phyloP scores from a whole-genome alignment of 92 coral and sea anemone species.

The Bergia sp. region DNA sequence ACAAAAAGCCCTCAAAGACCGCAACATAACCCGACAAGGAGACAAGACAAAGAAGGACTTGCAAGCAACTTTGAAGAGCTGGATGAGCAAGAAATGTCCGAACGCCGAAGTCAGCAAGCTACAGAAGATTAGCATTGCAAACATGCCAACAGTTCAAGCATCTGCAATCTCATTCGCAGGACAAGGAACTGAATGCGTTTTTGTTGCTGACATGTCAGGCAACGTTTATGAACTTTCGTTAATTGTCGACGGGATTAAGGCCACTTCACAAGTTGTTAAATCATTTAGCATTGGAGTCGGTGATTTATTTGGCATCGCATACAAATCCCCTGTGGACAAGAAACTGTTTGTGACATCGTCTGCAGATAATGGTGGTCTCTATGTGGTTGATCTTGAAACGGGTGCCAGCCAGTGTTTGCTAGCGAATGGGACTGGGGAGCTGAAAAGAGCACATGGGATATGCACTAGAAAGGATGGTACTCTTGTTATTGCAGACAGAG shows the following conservation, averaged over 20 bases:
- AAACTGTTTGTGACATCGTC: constrained; percentile 45
- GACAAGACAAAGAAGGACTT: constrained; percentile 48
- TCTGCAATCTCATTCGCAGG: constrained; percentile 30
- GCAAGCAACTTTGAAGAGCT: constrained; percentile 51
- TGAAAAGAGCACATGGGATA: constrained; percentile 49
- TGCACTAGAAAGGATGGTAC: constrained; percentile 41
- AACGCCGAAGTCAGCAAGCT: constrained; percentile 26
- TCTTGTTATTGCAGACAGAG: constrained; percentile 43
- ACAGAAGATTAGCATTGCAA: constrained; percentile 6
- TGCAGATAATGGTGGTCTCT: constrained; percentile 57
- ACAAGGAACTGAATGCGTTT: constrained; percentile 20
- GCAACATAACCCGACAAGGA: constrained; percentile 53
- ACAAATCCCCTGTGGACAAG: constrained; percentile 18
- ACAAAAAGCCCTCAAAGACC: constrained; percentile 57
- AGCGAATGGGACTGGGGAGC: constrained; percentile 41
- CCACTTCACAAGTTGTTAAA: constrained; percentile 23
- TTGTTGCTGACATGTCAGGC: constrained; percentile 23
- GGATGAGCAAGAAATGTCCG: constrained; percentile 42
- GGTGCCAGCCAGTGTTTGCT: constrained; percentile 41
- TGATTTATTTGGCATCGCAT: constrained; percentile 23
- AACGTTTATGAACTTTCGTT: constrained; percentile 24
- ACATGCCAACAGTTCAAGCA: constrained; percentile 30
- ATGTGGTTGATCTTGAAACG: constrained; percentile 35
- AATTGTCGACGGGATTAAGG: constrained; percentile 18
- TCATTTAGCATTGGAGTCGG: constrained; percentile 17